phyloP scores from a whole-genome alignment of 2,888 invertebrate species.

The Heliconius charithonia region DNA sequence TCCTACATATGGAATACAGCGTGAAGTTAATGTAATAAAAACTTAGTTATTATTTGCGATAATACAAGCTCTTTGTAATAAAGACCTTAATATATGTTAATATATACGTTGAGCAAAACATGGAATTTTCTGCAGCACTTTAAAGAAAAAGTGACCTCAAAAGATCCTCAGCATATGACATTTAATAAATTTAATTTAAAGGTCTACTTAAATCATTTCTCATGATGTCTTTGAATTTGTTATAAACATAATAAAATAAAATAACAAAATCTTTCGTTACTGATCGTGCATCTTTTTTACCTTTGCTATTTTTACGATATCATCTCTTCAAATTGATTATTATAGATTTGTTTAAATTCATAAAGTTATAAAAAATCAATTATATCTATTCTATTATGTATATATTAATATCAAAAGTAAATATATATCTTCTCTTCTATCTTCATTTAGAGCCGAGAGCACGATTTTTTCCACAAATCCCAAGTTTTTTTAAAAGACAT shows the following conservation, averaged over 20 bases:
- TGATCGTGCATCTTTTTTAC: neutral
- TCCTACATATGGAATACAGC: too few relatives aligned
- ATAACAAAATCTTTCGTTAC: neutral
- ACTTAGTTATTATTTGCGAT: neutral
- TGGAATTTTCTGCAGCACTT: neutral
- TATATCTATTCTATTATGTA: neutral
- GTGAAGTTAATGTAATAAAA: too few relatives aligned
- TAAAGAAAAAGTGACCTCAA: constrained; percentile 11
- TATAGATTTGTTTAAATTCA: too few relatives aligned
- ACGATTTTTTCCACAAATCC: neutral
- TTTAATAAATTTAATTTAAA: constrained; percentile 1
- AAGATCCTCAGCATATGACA: constrained; percentile 4
- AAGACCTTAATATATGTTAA: neutral
- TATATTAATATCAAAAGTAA: neutral
- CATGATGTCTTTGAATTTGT: neutral
- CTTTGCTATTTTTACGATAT: neutral
- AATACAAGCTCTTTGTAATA: neutral
- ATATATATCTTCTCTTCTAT: too few relatives aligned
- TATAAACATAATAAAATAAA: neutral
- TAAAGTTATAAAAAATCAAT: neutral
- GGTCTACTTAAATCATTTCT: neutral
- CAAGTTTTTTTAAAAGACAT: neutral
- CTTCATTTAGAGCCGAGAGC: neutral
- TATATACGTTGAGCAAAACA: neutral
- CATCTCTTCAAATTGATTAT: neutral